These are phyloP conservation scores for Odontamblyopus rebecca DNA, from an alignment of 2,797 vertebrate species.

Conservation along the genomic window DNA sequence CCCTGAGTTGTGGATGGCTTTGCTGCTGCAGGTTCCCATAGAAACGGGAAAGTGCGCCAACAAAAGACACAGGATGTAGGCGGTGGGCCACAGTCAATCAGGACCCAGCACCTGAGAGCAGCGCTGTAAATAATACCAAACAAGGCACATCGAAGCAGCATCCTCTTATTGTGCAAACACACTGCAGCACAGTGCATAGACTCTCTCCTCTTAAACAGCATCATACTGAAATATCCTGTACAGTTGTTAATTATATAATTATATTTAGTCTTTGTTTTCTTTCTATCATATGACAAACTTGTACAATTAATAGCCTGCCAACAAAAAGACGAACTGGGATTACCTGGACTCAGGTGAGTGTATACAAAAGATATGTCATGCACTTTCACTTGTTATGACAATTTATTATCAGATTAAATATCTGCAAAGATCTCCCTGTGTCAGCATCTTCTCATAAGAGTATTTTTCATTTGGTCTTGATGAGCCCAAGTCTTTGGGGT, in stretches of 20 bases:
- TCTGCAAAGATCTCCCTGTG: not conserved
- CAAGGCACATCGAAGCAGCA: conserved; percentile 13
- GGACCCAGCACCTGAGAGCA: conserved; percentile 60
- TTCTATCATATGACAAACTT: no score
- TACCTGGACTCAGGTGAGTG: no score
- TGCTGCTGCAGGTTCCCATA: conserved; percentile 64
- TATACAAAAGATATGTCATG: no score
- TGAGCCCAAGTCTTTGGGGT: not conserved
- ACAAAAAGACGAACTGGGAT: no score
- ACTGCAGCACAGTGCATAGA: conserved; percentile 30
- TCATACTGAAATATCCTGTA: not conserved
- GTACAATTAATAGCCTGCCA: no score
- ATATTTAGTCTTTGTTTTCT: no score
- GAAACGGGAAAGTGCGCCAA: conserved; percentile 66
- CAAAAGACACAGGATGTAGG: conserved; percentile 61
- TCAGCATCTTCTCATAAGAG: not conserved
- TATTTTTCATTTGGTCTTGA: not conserved
- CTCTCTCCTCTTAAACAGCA: not conserved
- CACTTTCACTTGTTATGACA: no score
- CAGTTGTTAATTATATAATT: not conserved
- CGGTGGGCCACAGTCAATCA: conserved; percentile 57
- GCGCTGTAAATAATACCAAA: conserved; percentile 47
- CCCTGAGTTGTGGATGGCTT: conserved; percentile 58
- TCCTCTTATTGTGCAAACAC: conserved; percentile 30
- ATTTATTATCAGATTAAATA: not conserved